phyloP scores from a whole-genome alignment of 2,113 vertebrate species.

The Tenrec ecaudatus region DNA sequence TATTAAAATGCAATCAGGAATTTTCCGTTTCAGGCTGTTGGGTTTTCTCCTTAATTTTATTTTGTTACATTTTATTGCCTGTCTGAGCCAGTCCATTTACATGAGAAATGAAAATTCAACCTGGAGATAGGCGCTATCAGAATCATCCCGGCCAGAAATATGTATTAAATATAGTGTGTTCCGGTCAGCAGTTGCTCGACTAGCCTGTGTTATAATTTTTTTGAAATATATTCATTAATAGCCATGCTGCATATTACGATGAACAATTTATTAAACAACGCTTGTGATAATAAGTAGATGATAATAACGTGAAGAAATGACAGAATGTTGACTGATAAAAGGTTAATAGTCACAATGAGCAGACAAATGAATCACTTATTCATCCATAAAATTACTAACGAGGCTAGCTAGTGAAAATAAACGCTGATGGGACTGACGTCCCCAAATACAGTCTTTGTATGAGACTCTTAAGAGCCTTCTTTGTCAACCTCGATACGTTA shows the following conservation, averaged over 20 bases:
- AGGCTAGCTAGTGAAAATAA: slow-evolving; percentile 71
- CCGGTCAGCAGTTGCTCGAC: background rate
- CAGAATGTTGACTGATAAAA: slow-evolving; percentile 56
- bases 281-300: slow-evolving; percentile 39
- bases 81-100: background rate
- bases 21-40: slow-evolving; percentile 34
- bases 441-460: slow-evolving; percentile 68
- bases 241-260: background rate
- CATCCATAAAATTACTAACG: slow-evolving; percentile 66
- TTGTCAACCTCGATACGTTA: slow-evolving; percentile 52
- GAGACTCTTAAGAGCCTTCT: slow-evolving; percentile 50
- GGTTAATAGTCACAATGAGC: slow-evolving; percentile 43
- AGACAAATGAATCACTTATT: slow-evolving; percentile 71
- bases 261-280: slow-evolving; percentile 4
- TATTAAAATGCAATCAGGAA: background rate
- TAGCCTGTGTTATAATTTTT: background rate
- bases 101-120: background rate
- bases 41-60: background rate
- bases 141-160: background rate
- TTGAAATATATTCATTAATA: slow-evolving; percentile 19
- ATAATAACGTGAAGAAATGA: background rate
- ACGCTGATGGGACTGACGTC: slow-evolving; percentile 66
- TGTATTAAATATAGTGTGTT: background rate
- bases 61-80: background rate
- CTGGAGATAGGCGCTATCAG: background rate